Percentiles rank a stretch among this genome's conserved stretches.
These are phyloP conservation scores for Mamestra configurata DNA, from an alignment of 1,140 invertebrate genomes.

Conservation along the genomic window DNA sequence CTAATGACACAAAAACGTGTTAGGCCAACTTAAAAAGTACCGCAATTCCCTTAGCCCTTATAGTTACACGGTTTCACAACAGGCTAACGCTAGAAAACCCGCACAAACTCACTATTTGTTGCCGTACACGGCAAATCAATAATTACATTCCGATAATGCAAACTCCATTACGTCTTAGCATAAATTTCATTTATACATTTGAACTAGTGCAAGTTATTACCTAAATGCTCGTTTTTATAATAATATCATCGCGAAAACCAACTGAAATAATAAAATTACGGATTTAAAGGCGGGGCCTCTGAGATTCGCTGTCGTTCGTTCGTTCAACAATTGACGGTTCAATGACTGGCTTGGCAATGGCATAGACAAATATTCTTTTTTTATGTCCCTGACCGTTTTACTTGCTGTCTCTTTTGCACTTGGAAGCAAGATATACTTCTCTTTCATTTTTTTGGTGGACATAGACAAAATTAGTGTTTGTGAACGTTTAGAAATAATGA, in stretches of 20 bases:
- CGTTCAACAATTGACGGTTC: constrained; percentile 71
- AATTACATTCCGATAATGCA: constrained; percentile 66
- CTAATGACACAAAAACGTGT: constrained; percentile 69
- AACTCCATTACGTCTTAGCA: constrained; percentile 39
- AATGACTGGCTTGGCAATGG: constrained; percentile 63
- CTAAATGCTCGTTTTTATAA: constrained; percentile 77
- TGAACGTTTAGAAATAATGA: constrained; percentile 10
- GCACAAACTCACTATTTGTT: constrained; percentile 72
- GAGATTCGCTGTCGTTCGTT: constrained; percentile 76
- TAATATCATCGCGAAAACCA: constrained; percentile 80
- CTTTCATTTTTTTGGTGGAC: neutral
- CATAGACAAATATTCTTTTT: constrained; percentile 59
- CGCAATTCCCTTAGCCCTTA: constrained; percentile 62
- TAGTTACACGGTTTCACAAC: constrained; percentile 64
- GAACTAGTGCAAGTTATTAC: constrained; percentile 64
- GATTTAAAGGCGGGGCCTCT: constrained; percentile 84
- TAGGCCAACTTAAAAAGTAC: constrained; percentile 56
- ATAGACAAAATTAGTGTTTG: constrained; percentile 16
- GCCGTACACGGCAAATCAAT: constrained; percentile 78
- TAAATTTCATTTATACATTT: constrained; percentile 30
- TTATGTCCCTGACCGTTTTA: constrained; percentile 46
- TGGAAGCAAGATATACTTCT: neutral
- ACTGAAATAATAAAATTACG: constrained; percentile 79
- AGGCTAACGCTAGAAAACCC: constrained; percentile 66
- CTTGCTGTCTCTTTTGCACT: constrained; percentile 34